Base-by-base conservation (phyloP, 1,140 invertebrate genomes). In the Megalopta genalis region DNA sequence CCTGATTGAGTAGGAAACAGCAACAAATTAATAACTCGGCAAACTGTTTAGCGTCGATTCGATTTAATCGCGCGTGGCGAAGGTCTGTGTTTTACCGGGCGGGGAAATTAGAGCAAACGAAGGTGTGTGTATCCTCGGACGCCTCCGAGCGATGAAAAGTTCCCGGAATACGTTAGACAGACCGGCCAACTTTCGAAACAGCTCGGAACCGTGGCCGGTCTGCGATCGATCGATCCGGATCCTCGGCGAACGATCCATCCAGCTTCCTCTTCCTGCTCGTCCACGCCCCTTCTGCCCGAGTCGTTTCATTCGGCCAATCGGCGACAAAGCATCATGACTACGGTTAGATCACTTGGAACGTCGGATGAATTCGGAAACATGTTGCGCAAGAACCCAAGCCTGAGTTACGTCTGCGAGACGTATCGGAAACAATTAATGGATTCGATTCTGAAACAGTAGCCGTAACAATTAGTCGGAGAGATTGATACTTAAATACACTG, bases 271-370 rank as follows among this genome's bases (percentile, higher is more conserved):
- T 80, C 71, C 71, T 83, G 70, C 16, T 80, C 57, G 27, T 76
- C n/a, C 49, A 67, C 77, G 78, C 77, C 77, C 67, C 72, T 76
- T 85, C 75, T 75, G 70, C 32, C 27, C 39, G 62, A 70, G 10
- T 52, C 81, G n/a, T 39, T 57, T 64, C 65, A 42, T 67, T 63
- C 37, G 21, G 70, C 74, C 81, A 85, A 85, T 85, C 84, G 83
- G 42, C n/a, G n/a, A n/a, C n/a, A n/a, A n/a, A 85, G 82, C 80
- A 83, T 82, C 39, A 76, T 76, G 76, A 85, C 82, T 86, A 86
- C 84, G 82, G 83, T 85, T 86, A 86, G 27, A 32, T 59, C 32
- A 46, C 68, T 21, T 16, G 1, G 39, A 42, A 9, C 2, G 39
- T 42, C 9, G 39, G 2, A 42, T 0, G 7, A 42, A 10, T 42